Evolutionary conservation across 1,140 invertebrate genomes (phyloP), one percentile per base, ranked within the genome.

Genomic region (Pygmarrhopalites habei): DNA sequence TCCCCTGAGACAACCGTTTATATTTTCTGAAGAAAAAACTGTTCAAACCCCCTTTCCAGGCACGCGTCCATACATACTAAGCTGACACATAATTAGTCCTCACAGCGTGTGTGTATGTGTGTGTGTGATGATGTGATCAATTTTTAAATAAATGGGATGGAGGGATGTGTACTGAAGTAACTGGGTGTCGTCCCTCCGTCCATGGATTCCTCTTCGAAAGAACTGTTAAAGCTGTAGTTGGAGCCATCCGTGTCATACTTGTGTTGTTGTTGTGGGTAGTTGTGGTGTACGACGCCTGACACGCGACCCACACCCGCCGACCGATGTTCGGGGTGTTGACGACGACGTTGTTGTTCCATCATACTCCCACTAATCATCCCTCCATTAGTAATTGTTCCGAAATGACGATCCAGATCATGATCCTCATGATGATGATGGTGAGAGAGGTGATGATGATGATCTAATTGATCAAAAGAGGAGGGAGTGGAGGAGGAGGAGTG

Each of bases 161-260:
- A 29, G 53, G 32, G 21, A 56, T n/a, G n/a, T n/a, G n/a, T n/a
- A n/a, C n/a, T n/a, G 23, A 29, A 62, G 26, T 15, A 53, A 43
- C 52, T 26, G 51, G 14, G 53, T 62, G 51, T 56, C 43, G 26
- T 51, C 12, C 29, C 23, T 25, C n/a, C 35, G 25, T 57, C 55
- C 29, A 55, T 30, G 41, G 21, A 39, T 30, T 66, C 64, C n/a
- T 58, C 53, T 0, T 62, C 43, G 51, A 62, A 62, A 17, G 58
- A 60, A 26, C 55, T 62, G 28, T 61, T 62, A 41, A 61, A 66
- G 30, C 55, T 41, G 46, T 58, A 66, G 19, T 61, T 66, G 29
- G 58, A 66, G 14, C 35, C 46, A 58, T 52, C 23, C 0, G 35
- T 30, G 29, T 21, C 49, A 39, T 60, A 32, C 12, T 46, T 32